A percentile compares a stretch with the other conserved stretches of the same genome.
Evolutionary conservation across 2,113 vertebrate species (phyloP).

Genomic region (Uria lomvia): DNA sequence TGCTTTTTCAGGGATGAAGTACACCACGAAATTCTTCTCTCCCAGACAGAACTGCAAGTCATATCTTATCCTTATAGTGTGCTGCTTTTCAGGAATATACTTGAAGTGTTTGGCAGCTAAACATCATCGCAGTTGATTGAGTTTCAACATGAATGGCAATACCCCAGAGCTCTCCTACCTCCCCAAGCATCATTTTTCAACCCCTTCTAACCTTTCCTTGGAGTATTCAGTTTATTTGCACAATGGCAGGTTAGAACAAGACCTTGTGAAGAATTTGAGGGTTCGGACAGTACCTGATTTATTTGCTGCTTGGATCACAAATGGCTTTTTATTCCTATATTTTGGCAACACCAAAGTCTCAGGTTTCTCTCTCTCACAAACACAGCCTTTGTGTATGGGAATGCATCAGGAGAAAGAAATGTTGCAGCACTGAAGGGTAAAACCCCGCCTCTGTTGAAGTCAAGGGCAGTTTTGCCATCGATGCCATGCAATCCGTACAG

Average conservation of each 20-base stretch:
- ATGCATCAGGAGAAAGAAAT: background rate
- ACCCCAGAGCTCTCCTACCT: background rate
- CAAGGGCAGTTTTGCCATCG: background rate
- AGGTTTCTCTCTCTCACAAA: background rate
- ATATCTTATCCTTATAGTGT: background rate
- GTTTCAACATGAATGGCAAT: background rate
- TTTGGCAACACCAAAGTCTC: background rate
- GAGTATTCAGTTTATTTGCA: background rate
- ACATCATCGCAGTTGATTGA: background rate
- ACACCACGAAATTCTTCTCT: background rate
- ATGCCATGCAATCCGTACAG: background rate
- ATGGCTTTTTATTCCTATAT: background rate
- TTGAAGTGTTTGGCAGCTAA: background rate
- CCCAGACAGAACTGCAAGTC: background rate
- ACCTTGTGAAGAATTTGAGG: background rate
- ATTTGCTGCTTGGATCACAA: background rate
- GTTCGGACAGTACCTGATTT: background rate
- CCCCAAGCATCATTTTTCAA: background rate
- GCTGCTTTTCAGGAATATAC: background rate
- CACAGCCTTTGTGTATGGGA: background rate
- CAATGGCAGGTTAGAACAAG: rapidly evolving
- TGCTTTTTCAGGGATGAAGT: background rate
- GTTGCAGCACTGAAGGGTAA: background rate
- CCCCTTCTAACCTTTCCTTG: background rate
- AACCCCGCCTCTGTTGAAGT: background rate